A percentile compares a stretch with the other conserved stretches of the same genome.
Conservation (phyloP, 2,797 vertebrate species). For the Gallinago stenura region DNA sequence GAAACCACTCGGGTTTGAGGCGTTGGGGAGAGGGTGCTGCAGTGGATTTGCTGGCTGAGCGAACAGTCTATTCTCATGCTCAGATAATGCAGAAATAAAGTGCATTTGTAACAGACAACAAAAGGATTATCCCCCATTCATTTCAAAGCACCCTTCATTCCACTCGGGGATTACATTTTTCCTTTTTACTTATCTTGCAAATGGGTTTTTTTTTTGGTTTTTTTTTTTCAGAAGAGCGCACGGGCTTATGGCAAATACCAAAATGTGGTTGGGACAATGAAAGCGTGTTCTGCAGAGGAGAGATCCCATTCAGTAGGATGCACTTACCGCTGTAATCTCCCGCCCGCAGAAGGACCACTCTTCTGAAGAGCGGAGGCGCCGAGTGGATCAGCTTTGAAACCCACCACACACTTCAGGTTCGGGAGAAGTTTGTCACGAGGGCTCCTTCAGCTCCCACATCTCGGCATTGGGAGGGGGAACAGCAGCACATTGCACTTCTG, state of each 20-base stretch:
- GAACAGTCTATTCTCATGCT: slow-evolving; percentile 68
- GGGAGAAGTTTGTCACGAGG: background rate
- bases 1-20: slow-evolving; percentile 9
- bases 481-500: background rate
- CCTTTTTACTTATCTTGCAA: slow-evolving; percentile 82
- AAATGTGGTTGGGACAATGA: slow-evolving; percentile 64
- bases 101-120: slow-evolving; percentile 81
- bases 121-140: slow-evolving; percentile 84
- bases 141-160: slow-evolving; percentile 83
- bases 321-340: slow-evolving; percentile 47
- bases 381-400: background rate
- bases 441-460: background rate
- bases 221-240: slow-evolving; percentile 44
- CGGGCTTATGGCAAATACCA: slow-evolving; percentile 74
- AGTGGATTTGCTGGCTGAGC: slow-evolving; percentile 68
- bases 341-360: background rate
- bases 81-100: slow-evolving; percentile 83
- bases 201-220: slow-evolving; percentile 51
- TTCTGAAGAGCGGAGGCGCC: background rate
- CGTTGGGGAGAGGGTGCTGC: slow-evolving; percentile 55
- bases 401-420: background rate
- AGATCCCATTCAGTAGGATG: background rate
- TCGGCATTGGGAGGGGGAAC: background rate
- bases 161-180: slow-evolving; percentile 83
- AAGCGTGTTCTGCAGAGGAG: slow-evolving; percentile 24